These are phyloP conservation scores for Hirtodrosophila trivittata DNA, from an alignment of 2,888 invertebrate species.

Conservation along the genomic window DNA sequence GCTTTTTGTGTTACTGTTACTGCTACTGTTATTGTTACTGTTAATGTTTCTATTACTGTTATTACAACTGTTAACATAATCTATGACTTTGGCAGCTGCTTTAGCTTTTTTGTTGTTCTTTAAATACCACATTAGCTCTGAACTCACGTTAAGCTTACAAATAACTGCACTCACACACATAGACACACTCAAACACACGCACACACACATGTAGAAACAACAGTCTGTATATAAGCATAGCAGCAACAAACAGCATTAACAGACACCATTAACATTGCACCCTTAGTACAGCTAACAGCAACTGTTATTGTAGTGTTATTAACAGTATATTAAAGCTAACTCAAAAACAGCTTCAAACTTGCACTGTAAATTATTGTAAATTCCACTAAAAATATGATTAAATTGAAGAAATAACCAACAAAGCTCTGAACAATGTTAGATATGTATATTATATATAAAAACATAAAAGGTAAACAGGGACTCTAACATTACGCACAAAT, in stretches of 20 bases:
- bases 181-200: slow-evolving; percentile 5
- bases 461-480: too few relatives aligned
- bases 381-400: neutral
- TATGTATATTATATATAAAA: too few relatives aligned
- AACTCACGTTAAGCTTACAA: slow-evolving; percentile 9
- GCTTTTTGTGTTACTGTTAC: slow-evolving; percentile 15
- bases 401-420: slow-evolving; percentile 3
- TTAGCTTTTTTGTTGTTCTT: slow-evolving; percentile 11
- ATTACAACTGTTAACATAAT: neutral
- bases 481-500: too few relatives aligned
- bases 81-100: slow-evolving; percentile 18
- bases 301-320: neutral
- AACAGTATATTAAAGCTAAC: slow-evolving; percentile 12
- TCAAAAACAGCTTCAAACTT: neutral
- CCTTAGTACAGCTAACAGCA: slow-evolving; percentile 15
- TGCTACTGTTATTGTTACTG: slow-evolving; percentile 9
- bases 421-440: slow-evolving; percentile 44
- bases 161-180: slow-evolving; percentile 18
- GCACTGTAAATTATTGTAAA: neutral
- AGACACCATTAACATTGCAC: slow-evolving; percentile 10
- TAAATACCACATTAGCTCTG: slow-evolving; percentile 1
- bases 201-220: slow-evolving; percentile 8
- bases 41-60: slow-evolving; percentile 20
- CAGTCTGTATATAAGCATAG: neutral
- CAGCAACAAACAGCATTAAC: slow-evolving; percentile 19